Percentiles rank a stretch among this genome's conserved stretches.
phyloP scores from a whole-genome alignment of 1,140 invertebrate genomes.

The Luehdorfia chinensis region DNA sequence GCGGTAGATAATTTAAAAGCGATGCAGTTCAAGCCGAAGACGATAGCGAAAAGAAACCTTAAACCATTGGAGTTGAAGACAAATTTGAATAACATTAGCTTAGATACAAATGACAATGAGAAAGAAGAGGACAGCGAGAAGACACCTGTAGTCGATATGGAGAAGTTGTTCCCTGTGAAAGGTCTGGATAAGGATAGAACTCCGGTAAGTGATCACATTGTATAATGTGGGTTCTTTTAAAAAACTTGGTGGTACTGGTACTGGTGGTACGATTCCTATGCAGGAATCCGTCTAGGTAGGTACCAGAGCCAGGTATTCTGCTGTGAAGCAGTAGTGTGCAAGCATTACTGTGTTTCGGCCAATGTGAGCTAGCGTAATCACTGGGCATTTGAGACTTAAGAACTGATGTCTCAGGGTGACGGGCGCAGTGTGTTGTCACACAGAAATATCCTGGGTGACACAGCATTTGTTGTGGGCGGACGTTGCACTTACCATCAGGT shows the following conservation, averaged over 20 bases:
- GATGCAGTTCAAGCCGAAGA: constrained; percentile 51
- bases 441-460: too few relatives aligned
- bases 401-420: too few relatives aligned
- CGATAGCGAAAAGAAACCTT: constrained; percentile 58
- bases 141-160: constrained; percentile 47
- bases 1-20: constrained; percentile 43
- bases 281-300: too few relatives aligned
- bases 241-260: not conserved
- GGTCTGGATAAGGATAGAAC: constrained; percentile 58
- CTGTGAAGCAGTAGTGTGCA: too few relatives aligned
- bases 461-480: too few relatives aligned
- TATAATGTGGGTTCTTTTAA: not conserved
- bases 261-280: too few relatives aligned
- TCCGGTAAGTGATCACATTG: constrained; percentile 47
- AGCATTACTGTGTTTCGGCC: too few relatives aligned
- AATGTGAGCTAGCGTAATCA: too few relatives aligned
- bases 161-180: constrained; percentile 38
- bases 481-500: too few relatives aligned
- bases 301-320: too few relatives aligned
- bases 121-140: constrained; percentile 55
- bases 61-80: constrained; percentile 70
- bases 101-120: constrained; percentile 64
- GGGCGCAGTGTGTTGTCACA: too few relatives aligned
- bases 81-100: constrained; percentile 59
- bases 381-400: too few relatives aligned